These are phyloP conservation scores for Gymnorhina tibicen DNA, from an alignment of 2,113 vertebrate species.

Conservation along the genomic window DNA sequence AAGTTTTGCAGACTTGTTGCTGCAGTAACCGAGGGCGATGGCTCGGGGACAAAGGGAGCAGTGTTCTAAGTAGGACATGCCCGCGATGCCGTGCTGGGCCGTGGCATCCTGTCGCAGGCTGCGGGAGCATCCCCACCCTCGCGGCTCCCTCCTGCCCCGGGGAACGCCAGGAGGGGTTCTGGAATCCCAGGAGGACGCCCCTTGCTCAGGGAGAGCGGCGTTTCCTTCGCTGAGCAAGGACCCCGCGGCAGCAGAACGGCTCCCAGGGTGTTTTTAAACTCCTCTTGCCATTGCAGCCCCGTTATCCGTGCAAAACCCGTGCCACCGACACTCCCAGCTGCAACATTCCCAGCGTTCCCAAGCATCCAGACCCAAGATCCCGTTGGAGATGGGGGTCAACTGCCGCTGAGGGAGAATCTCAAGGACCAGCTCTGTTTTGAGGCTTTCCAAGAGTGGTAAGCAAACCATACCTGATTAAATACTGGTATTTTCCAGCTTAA, in stretches of 20 bases:
- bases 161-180: not conserved
- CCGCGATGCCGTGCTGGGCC: not conserved
- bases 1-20: constrained; percentile 42
- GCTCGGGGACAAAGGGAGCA: constrained; percentile 28
- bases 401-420: not conserved
- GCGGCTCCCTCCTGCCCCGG: not conserved
- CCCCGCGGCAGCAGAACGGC: not conserved
- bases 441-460: not conserved
- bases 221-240: not conserved
- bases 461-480: not conserved
- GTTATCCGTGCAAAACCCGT: not conserved
- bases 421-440: not conserved
- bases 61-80: constrained; percentile 59
- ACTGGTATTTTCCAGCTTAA: not conserved
- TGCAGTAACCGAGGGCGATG: constrained; percentile 29
- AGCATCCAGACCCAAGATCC: not conserved
- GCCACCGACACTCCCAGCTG: not conserved
- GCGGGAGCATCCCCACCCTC: not conserved
- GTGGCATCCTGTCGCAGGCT: not conserved
- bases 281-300: not conserved
- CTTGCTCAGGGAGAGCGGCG: not conserved
- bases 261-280: not conserved
- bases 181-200: not conserved
- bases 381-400: not conserved
- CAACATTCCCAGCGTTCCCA: not conserved